Base-by-base conservation (phyloP, 2,888 invertebrate genomes). In the Aleiodes testaceus region DNA sequence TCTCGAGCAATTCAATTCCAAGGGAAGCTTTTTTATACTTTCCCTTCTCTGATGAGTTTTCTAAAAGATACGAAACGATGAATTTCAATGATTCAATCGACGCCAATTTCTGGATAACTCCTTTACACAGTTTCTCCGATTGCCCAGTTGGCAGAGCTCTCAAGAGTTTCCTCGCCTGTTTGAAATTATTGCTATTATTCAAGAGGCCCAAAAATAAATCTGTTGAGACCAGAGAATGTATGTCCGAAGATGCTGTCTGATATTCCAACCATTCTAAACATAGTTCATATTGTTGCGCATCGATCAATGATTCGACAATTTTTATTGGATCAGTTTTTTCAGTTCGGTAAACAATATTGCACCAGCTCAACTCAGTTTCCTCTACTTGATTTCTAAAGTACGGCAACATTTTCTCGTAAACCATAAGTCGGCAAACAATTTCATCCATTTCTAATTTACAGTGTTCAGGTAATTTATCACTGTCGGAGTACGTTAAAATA, bases 211-310 rank as follows among this genome's bases (percentile, higher is more conserved):
- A 86, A 14, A 93, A 82, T 2, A 90, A 89, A 86, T 89, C 90
- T 79, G 88, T 88, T 0, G 89, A 88, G 67, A 91, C 88, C 74
- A 90, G 80, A 81, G 89, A 89, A 74, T 91, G 89, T 83, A 91
- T 89, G 75, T 90, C 88, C 53, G 90, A 88, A 0, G 89, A 89
- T 14, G 91, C 89, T 18, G 90, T 88, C 75, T 93, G 92, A 9
- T 91, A 90, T 59, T 92, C 90, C 9, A 93, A 90, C 92, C 94
- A 94, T 73, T 93, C 91, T 59, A 93, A 88, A 76, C 94, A 92
- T 1, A 93, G 81, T 78, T 92, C 90, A 74, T 91, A 90, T 90
- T 92, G 87, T 69, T 91, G 90, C 64, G 89, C 89, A 68, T 90
- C 90, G 82, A 91, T 89, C 9, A 91, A 85, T 1, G 89, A 85